Percentiles rank a stretch among this genome's conserved stretches.
Evolutionary conservation across 64 coral and sea anemone genomes (phyloP).

Genomic region (Stichodactyla mertensii): DNA sequence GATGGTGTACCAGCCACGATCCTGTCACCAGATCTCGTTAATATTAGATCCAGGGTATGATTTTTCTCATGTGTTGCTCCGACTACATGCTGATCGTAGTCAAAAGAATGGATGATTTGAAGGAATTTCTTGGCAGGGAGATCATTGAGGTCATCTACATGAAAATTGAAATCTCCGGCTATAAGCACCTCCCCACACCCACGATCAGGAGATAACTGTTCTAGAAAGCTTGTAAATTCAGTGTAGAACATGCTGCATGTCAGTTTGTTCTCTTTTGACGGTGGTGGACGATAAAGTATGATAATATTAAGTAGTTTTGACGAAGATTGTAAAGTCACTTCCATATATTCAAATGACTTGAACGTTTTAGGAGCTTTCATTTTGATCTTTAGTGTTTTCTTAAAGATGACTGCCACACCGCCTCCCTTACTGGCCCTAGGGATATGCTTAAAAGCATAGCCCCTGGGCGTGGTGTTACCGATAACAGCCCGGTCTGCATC

Average conservation of each 20-base stretch:
- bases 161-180: background rate
- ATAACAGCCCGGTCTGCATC: background rate
- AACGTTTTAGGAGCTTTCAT: background rate
- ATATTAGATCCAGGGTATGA: background rate
- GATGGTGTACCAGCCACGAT: background rate
- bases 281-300: background rate
- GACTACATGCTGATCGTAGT: background rate
- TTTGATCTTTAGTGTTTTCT: conserved; percentile 6
- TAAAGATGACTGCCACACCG: background rate
- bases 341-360: conserved; percentile 21
- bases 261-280: background rate
- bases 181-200: background rate
- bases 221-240: background rate
- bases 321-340: background rate
- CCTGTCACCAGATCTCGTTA: background rate
- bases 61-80: background rate
- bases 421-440: background rate
- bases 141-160: background rate
- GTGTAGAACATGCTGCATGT: background rate
- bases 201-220: background rate
- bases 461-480: background rate
- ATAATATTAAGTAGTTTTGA: background rate
- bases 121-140: background rate
- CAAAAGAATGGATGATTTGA: background rate
- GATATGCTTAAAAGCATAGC: background rate